Percentiles rank a stretch among this genome's conserved stretches.
Evolutionary conservation across 2,113 vertebrate species (phyloP).

Genomic region (Andinoacara biseriatus): DNA sequence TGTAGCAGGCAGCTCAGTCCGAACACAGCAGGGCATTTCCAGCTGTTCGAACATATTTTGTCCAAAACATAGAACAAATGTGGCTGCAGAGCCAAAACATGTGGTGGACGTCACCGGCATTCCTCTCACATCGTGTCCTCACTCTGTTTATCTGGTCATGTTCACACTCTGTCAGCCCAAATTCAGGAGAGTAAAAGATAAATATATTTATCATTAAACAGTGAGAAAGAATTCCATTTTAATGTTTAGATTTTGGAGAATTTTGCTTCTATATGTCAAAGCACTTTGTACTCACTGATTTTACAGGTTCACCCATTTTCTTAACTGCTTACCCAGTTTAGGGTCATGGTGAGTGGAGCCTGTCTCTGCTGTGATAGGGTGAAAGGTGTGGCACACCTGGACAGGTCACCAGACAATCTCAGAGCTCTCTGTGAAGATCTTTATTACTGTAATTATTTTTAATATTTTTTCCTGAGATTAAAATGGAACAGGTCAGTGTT

Average conservation of each 20-base stretch:
- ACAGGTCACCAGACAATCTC: not conserved
- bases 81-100: not conserved
- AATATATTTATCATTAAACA: not conserved
- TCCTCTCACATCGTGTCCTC: not conserved
- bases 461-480: not conserved
- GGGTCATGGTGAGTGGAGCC: not conserved
- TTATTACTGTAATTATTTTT: not conserved
- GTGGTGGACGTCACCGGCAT: not conserved
- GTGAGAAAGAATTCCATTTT: too few species aligned
- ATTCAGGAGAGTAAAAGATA: not conserved
- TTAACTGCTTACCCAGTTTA: not conserved
- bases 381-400: not conserved
- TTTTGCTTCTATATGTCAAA: not conserved
- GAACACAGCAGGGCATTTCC: not conserved
- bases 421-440: not conserved
- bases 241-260: not conserved
- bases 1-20: not conserved
- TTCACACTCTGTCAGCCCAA: not conserved
- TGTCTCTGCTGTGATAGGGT: not conserved
- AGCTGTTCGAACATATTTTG: not conserved
- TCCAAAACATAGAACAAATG: not conserved
- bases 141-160: not conserved
- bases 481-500: not conserved
- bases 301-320: not conserved
- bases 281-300: not conserved